These are phyloP conservation scores for Melopsittacus undulatus DNA, from an alignment of 2,797 vertebrate species.

Conservation along the genomic window DNA sequence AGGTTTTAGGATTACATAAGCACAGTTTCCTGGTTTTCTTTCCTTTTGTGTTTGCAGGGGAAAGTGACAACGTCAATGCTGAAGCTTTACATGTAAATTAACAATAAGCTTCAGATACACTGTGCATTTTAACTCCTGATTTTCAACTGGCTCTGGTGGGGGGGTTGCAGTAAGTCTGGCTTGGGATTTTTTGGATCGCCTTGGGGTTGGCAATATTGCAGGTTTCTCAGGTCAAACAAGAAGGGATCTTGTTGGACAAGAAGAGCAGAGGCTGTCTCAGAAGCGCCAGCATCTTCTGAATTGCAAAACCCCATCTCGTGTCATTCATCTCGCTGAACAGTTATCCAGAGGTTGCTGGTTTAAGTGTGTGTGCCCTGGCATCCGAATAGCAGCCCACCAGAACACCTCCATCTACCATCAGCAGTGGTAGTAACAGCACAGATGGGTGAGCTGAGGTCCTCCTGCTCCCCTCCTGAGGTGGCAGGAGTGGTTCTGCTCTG, in stretches of 20 bases:
- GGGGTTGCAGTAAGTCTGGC: neutral
- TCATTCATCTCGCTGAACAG: neutral
- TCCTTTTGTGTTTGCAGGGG: neutral
- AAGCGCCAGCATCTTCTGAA: neutral
- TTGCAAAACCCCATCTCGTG: neutral
- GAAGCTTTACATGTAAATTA: constrained; percentile 43
- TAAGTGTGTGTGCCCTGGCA: accelerated
- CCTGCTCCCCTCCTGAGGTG: accelerated
- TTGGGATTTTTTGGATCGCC: neutral
- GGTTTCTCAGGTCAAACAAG: constrained; percentile 57
- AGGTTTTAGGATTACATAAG: neutral
- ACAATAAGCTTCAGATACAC: neutral
- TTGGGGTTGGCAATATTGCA: constrained; percentile 42
- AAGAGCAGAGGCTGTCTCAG: neutral
- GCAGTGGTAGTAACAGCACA: neutral
- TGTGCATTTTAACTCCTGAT: neutral
- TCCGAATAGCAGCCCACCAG: neutral
- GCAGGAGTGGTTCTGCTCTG: neutral
- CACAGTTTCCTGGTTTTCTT: neutral
- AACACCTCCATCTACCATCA: neutral
- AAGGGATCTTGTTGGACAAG: constrained; percentile 57
- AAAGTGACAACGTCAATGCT: neutral
- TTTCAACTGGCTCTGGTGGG: neutral
- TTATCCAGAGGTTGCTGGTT: neutral
- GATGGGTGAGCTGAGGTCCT: accelerated